These are phyloP conservation scores for Hirudo medicinalis DNA, from an alignment of 1,140 invertebrate species.

Conservation along the genomic window DNA sequence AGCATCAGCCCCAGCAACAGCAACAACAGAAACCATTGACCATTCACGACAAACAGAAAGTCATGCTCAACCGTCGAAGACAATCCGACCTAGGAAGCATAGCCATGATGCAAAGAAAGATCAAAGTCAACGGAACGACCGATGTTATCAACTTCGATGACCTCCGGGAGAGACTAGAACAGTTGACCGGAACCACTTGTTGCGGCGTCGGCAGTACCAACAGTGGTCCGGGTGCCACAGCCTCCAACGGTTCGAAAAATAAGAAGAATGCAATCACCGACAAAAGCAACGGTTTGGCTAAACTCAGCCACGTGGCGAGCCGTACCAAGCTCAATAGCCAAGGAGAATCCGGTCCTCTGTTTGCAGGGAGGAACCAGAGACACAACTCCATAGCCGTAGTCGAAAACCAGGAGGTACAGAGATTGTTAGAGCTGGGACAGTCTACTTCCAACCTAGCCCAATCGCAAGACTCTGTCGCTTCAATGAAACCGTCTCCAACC, in stretches of 20 bases:
- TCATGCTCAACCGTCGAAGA: background rate
- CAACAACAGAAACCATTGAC: background rate
- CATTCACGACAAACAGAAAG: background rate
- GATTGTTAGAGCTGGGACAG: too few relatives aligned
- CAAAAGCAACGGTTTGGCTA: too few relatives aligned
- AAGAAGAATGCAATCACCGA: background rate
- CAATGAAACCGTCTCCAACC: too few relatives aligned
- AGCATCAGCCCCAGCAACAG: conserved; percentile 5
- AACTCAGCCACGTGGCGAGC: too few relatives aligned
- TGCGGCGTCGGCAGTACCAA: background rate
- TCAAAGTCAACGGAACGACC: background rate
- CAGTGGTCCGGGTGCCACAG: background rate
- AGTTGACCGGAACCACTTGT: background rate
- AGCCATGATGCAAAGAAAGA: background rate
- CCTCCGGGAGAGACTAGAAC: conserved; percentile 1
- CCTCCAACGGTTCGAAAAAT: background rate
- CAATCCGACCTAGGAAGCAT: conserved; percentile 3
- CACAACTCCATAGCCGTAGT: too few relatives aligned
- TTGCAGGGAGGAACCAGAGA: too few relatives aligned
- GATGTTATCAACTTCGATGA: background rate
- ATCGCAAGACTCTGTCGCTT: too few relatives aligned
- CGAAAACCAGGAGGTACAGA: too few relatives aligned
- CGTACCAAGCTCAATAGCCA: too few relatives aligned
- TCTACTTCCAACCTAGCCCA: too few relatives aligned
- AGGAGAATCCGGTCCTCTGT: too few relatives aligned